Conservation (phyloP, 2,113 vertebrate species). For the Hiodon tergisus region DNA sequence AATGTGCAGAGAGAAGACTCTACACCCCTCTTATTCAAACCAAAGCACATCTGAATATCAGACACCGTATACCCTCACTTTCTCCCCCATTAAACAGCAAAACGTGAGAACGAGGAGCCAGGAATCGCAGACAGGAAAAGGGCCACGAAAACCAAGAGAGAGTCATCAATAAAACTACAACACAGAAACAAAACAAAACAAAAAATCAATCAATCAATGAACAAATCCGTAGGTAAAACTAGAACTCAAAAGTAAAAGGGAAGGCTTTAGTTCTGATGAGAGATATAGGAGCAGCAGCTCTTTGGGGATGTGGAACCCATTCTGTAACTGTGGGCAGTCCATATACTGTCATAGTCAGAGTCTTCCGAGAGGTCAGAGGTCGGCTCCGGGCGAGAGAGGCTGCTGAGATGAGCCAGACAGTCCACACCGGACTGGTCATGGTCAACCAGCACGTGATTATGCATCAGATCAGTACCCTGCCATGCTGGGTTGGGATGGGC, state of each 20-base stretch:
- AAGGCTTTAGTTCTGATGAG: slow-evolving; percentile 95
- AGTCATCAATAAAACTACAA: background rate
- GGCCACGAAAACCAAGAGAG: background rate
- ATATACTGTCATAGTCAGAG: slow-evolving; percentile 99
- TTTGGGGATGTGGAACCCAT: slow-evolving; percentile 96
- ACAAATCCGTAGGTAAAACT: slow-evolving; percentile 64
- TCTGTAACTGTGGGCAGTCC: slow-evolving; percentile 99
- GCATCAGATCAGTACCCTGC: slow-evolving; percentile 99
- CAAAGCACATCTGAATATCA: slow-evolving; percentile 15
- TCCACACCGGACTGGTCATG: slow-evolving; percentile 92
- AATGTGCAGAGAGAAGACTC: background rate
- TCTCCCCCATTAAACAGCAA: too few species aligned
- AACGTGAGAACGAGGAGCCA: too few species aligned
- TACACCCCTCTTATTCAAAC: background rate
- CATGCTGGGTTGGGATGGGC: slow-evolving; percentile 77
- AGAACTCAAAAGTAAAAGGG: slow-evolving; percentile 53
- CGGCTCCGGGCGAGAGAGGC: slow-evolving; percentile 88
- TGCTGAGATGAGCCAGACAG: slow-evolving; percentile 91
- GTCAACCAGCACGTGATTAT: slow-evolving; percentile 98
- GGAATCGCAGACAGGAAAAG: background rate
- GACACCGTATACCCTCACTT: background rate
- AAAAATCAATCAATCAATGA: slow-evolving; percentile 57
- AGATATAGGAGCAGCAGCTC: slow-evolving; percentile 98
- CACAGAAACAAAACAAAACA: background rate
- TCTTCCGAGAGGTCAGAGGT: slow-evolving; percentile 97